These are phyloP conservation scores for Excalfactoria chinensis DNA, from an alignment of 2,113 vertebrate genomes.

Conservation along the genomic window DNA sequence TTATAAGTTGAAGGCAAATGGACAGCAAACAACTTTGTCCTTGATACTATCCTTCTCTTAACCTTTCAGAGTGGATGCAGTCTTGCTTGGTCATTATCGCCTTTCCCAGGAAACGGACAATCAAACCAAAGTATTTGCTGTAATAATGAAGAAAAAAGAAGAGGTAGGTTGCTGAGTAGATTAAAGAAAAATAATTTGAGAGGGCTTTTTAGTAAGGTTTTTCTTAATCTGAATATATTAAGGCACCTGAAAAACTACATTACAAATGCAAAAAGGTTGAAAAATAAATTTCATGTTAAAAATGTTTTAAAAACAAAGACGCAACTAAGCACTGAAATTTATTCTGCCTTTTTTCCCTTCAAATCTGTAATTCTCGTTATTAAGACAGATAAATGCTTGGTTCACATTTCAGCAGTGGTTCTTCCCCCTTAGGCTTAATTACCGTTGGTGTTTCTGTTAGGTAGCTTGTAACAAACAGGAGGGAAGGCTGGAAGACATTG, in stretches of 20 bases:
- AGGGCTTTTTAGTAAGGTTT: not conserved
- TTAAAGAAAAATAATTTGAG: not conserved
- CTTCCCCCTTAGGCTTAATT: not conserved
- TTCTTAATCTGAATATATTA: not conserved
- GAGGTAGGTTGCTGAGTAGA: conserved; percentile 82
- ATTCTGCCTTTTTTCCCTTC: not conserved
- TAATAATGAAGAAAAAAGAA: conserved; percentile 96
- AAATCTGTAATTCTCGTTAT: not conserved
- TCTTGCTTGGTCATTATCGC: conserved; percentile 94
- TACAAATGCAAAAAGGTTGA: not conserved
- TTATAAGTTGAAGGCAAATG: not conserved
- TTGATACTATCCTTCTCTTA: conserved; percentile 15
- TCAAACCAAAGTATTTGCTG: conserved; percentile 99
- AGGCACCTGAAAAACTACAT: not conserved
- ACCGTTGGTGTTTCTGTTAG: not conserved
- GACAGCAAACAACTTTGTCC: not conserved
- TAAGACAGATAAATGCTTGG: not conserved
- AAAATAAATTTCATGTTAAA: not conserved
- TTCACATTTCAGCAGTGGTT: not conserved
- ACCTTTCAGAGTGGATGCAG: conserved; percentile 88
- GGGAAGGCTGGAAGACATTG: not conserved
- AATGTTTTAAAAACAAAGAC: not conserved
- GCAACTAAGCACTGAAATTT: not conserved
- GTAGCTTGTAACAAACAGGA: not conserved
- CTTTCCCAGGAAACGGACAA: conserved; percentile 97